Conservation (phyloP, 2,797 vertebrate species). For the Eulemur mongoz region DNA sequence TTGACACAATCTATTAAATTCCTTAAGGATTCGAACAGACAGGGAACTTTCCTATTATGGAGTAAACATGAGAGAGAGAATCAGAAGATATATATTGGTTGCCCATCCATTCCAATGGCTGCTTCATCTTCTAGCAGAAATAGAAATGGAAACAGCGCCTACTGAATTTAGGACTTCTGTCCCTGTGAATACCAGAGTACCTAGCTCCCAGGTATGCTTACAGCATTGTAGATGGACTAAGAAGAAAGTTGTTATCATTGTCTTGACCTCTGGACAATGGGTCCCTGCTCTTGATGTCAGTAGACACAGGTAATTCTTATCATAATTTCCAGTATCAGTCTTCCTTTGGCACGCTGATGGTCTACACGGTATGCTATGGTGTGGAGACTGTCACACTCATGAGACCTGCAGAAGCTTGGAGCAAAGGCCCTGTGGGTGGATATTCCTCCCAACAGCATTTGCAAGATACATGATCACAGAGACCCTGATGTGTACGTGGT, state of each 20-base stretch:
- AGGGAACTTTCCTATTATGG: background rate
- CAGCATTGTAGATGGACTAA: background rate
- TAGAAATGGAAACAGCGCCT: background rate
- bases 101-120: background rate
- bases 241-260: background rate
- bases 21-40: background rate
- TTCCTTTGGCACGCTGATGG: background rate
- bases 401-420: background rate
- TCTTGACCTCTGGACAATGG: background rate
- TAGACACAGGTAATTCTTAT: background rate
- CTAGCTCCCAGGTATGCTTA: background rate
- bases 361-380: background rate
- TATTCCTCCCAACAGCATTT: background rate
- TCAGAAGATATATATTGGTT: background rate
- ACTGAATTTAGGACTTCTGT: background rate
- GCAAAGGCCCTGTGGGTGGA: background rate
- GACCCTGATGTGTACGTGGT: background rate
- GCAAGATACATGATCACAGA: background rate
- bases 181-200: background rate
- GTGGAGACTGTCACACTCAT: background rate
- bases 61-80: background rate
- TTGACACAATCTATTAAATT: background rate
- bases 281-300: background rate
- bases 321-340: background rate
- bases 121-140: background rate